These are phyloP conservation scores for Lycopodina hypogea DNA, from an alignment of 37 sponge, comb jelly and placozoan genomes.

Conservation along the genomic window DNA sequence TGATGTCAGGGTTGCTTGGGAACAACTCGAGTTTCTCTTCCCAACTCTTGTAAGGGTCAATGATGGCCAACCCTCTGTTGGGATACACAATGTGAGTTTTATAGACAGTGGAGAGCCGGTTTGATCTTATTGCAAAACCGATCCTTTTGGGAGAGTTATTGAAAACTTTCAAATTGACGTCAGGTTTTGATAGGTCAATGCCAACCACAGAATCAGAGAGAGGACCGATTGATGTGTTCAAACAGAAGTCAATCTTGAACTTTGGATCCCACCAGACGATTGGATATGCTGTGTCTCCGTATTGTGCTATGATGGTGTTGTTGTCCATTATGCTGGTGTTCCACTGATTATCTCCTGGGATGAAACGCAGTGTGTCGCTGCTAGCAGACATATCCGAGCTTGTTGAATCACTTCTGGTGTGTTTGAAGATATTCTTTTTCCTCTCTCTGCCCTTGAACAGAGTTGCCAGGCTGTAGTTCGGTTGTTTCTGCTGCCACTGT, in stretches of 20 bases:
- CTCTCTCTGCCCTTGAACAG: background rate
- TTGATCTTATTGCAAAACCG: conserved; percentile 38
- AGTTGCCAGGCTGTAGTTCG: background rate
- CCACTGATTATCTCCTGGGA: conserved; percentile 16
- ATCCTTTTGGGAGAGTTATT: conserved; percentile 25
- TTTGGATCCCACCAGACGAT: conserved; percentile 56
- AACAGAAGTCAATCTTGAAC: conserved; percentile 37
- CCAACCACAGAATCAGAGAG: conserved; percentile 19
- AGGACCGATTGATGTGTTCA: conserved; percentile 27
- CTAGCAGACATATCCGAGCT: conserved; percentile 2
- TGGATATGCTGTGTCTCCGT: conserved; percentile 45
- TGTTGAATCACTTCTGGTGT: background rate
- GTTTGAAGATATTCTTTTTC: background rate
- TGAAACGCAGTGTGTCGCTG: background rate
- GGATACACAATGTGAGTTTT: conserved; percentile 49
- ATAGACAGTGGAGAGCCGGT: conserved; percentile 34
- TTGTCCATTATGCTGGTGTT: conserved; percentile 21
- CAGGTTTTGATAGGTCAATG: conserved; percentile 17
- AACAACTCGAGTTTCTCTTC: conserved; percentile 41
- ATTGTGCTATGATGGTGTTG: conserved; percentile 29
- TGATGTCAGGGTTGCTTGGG: conserved; percentile 7
- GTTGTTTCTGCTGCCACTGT: background rate
- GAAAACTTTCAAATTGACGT: conserved; percentile 22
- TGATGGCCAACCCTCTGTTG: conserved; percentile 26
- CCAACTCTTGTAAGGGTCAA: conserved; percentile 36